phyloP scores from a whole-genome alignment of 2,797 vertebrate species.

The Bradypodion pumilum region DNA sequence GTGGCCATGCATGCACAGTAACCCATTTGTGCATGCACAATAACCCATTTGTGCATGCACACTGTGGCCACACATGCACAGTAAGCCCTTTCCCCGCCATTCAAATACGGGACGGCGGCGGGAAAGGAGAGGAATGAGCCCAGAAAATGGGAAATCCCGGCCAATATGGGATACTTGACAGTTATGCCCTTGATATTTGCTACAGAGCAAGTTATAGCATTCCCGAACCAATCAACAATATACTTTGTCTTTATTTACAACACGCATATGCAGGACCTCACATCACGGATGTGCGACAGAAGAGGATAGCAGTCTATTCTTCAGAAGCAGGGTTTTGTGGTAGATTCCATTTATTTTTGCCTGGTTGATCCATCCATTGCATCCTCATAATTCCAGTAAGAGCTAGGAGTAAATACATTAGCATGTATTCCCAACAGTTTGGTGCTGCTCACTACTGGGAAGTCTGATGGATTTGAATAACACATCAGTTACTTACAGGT shows the following conservation, averaged over 20 bases:
- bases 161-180: too few species aligned
- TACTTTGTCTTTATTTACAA: conserved; percentile 37
- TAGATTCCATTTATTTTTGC: background rate
- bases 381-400: background rate
- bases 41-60: too few species aligned
- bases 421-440: background rate
- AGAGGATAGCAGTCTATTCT: background rate
- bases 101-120: too few species aligned
- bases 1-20: too few species aligned
- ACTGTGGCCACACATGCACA: too few species aligned
- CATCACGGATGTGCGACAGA: conserved; percentile 5
- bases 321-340: background rate
- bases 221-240: conserved; percentile 22
- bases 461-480: conserved; percentile 10
- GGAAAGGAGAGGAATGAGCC: too few species aligned
- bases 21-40: too few species aligned
- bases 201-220: background rate
- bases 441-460: conserved; percentile 15
- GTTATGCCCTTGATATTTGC: background rate
- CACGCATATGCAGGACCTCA: conserved; percentile 4
- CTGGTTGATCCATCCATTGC: background rate
- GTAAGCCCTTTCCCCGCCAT: too few species aligned
- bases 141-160: too few species aligned
- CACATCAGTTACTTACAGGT: conserved; percentile 16
- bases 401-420: background rate